Evolutionary conservation across 2,888 invertebrate genomes (phyloP).

Genomic region (Phlogophora meticulosa): DNA sequence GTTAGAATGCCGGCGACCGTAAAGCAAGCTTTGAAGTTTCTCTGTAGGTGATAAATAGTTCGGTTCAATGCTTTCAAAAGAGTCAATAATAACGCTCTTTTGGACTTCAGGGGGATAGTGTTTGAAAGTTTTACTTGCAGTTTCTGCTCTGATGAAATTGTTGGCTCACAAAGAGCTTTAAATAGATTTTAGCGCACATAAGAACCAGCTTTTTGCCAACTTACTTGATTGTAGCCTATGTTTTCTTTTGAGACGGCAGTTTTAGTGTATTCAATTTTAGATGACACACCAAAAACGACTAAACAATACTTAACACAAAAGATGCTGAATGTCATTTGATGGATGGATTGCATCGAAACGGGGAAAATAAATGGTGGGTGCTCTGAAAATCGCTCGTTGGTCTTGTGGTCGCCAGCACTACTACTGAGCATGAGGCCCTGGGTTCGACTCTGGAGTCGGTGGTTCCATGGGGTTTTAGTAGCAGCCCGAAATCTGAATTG

Average conservation of each 20-base stretch:
- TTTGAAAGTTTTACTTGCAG: slow-evolving; percentile 40
- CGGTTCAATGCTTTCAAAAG: slow-evolving; percentile 63
- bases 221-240: not conserved
- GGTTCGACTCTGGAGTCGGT: no score
- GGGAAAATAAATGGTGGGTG: no score
- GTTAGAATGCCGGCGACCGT: slow-evolving; percentile 39
- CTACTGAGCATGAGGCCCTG: no score
- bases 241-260: not conserved
- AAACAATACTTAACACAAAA: no score
- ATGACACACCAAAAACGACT: no score
- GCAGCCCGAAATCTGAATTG: no score
- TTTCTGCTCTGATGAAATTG: slow-evolving; percentile 33
- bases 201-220: not conserved
- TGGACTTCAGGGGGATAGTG: slow-evolving; percentile 32
- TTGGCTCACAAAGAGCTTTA: slow-evolving; percentile 14
- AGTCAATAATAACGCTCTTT: slow-evolving; percentile 56
- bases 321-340: no score
- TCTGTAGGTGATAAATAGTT: slow-evolving; percentile 64
- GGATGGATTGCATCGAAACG: no score
- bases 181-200: slow-evolving; percentile 5
- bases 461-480: no score
- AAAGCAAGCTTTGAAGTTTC: slow-evolving; percentile 65
- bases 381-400: no score
- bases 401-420: no score
- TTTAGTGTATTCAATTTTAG: not conserved